phyloP scores from a whole-genome alignment of 2,888 invertebrate genomes.

The Dendrolimus houi region DNA sequence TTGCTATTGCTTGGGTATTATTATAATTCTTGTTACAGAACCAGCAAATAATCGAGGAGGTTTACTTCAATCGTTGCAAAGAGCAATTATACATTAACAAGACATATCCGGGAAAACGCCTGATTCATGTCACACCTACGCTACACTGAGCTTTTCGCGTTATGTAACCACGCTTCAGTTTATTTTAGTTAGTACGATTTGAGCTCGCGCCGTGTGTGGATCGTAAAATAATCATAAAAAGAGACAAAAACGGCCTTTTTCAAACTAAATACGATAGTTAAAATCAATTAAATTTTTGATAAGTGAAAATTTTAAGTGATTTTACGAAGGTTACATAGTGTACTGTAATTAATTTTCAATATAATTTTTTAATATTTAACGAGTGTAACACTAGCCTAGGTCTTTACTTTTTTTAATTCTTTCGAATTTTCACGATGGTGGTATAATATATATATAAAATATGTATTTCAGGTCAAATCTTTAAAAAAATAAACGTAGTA shows the following conservation, averaged over 20 bases:
- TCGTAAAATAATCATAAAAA: slow-evolving; percentile 6
- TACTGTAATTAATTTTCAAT: slow-evolving; percentile 1
- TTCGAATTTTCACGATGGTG: too few species aligned
- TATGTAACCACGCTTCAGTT: slow-evolving; percentile 65
- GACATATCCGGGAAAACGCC: slow-evolving; percentile 23
- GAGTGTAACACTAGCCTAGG: too few species aligned
- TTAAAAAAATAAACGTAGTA: too few species aligned
- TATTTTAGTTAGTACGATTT: slow-evolving; percentile 66
- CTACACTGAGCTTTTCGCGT: slow-evolving; percentile 62
- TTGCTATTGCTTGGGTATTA: too few species aligned
- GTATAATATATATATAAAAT: too few species aligned
- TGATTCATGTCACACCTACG: slow-evolving; percentile 23
- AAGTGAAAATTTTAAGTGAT: slow-evolving; percentile 9
- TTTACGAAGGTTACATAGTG: slow-evolving; percentile 6
- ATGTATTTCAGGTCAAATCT: too few species aligned
- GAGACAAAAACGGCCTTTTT: slow-evolving; percentile 11
- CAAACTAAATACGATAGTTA: slow-evolving; percentile 4
- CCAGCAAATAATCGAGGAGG: too few species aligned
- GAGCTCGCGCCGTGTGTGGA: slow-evolving; percentile 24
- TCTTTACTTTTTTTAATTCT: too few species aligned
- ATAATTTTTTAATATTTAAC: too few species aligned
- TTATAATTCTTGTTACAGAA: too few species aligned
- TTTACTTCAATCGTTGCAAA: too few species aligned
- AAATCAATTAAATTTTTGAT: slow-evolving; percentile 9
- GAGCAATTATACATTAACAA: too few species aligned